phyloP scores from a whole-genome alignment of 2,888 invertebrate species.

The Synergus japonicus region DNA sequence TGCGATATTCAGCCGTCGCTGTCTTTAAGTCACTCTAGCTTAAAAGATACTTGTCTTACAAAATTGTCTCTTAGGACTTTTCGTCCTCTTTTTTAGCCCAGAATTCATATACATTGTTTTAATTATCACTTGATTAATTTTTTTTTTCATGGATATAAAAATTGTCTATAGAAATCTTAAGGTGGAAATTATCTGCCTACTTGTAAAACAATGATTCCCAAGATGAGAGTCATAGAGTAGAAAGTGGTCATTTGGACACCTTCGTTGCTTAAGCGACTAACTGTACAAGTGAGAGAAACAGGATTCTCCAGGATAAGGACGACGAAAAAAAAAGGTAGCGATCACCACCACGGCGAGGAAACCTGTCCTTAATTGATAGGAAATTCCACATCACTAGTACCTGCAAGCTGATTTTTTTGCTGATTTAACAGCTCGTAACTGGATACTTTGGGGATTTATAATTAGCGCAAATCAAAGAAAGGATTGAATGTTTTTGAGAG shows the following conservation, averaged over 20 bases:
- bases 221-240: conserved; percentile 14
- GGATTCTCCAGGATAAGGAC: conserved; percentile 63
- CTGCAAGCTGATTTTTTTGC: conserved; percentile 67
- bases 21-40: neutral
- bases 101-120: neutral
- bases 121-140: neutral
- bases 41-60: neutral
- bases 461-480: neutral
- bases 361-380: conserved; percentile 77
- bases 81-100: neutral
- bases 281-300: conserved; percentile 69
- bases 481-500: neutral
- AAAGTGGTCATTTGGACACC: conserved; percentile 46
- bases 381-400: conserved; percentile 68
- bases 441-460: conserved; percentile 62
- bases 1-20: neutral
- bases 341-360: conserved; percentile 63
- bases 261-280: conserved; percentile 64
- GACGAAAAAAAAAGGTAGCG: conserved; percentile 50
- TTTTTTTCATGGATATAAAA: neutral
- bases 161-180: neutral
- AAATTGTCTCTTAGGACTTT: neutral
- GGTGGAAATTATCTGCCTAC: neutral
- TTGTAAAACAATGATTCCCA: conserved; percentile 53
- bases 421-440: conserved; percentile 69